Evolutionary conservation across 2,113 vertebrate genomes (phyloP), one percentile per base, ranked within the genome.

Genomic region (Myanophis thanlyinensis): DNA sequence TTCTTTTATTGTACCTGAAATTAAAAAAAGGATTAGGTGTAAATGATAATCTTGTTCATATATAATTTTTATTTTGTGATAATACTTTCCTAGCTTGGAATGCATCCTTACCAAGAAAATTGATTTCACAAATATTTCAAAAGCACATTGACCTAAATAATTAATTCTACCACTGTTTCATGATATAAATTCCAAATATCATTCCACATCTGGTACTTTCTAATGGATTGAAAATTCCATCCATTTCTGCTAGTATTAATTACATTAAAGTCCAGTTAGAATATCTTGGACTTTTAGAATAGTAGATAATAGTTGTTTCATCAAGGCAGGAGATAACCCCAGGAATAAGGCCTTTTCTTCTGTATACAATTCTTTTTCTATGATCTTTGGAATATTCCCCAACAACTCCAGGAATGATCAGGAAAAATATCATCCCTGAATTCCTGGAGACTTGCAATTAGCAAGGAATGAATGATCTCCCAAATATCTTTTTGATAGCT

Each of bases 1-100:
- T 52, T 93, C 62, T 0, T 0, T 84, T 89, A 2, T 49, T 18
- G 15, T 3, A 0, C 23, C 18, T 11, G 73, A 12, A 0, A 87
- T 0, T 2, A 18, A 30, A 92, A 92, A 52, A 52, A 47, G 87
- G 40, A 18, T 5, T 85, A 51, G 52, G 89, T 48, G 5, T 40
- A 85, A 56, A 0, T 0, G 4, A 25, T 53, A 47, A 3, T 46
- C 30, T 49, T 3, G n/a, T 47, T 9, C 1, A 46, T 67, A 18
- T 48, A 23, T 40, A 5, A 56, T 9, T 8, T 9, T 52, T 0
- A 88, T 46, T 40, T 56, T 52, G 1, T n/a, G 86, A 56, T 35
- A 27, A 87, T 23, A 15, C 6, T 56, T 22, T 40, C 56, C 0
- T 47, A 12, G 52, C 46, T 94, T 85, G 46, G 73, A 46, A 0